Evolutionary conservation across 2,113 vertebrate genomes (phyloP).

Genomic region (Nothoprocta pentlandii): DNA sequence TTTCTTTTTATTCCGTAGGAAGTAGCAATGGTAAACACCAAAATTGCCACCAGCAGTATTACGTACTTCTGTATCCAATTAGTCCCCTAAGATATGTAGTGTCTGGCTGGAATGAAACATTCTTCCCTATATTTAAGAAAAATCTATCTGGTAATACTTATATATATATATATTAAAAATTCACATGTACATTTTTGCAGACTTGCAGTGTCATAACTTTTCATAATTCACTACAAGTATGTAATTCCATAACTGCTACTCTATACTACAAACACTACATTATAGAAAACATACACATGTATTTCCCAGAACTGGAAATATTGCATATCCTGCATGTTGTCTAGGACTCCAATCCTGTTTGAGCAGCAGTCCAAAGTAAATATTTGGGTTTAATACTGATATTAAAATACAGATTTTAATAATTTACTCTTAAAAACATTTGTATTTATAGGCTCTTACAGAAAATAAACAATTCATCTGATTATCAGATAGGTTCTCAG

Average conservation of each 20-base stretch:
- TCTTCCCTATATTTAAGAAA: neutral
- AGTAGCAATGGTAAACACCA: neutral
- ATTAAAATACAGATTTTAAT: constrained; percentile 69
- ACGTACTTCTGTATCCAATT: accelerated
- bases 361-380: constrained; percentile 61
- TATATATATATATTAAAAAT: neutral
- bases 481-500: constrained; percentile 72
- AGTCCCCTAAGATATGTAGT: neutral
- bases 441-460: constrained; percentile 48
- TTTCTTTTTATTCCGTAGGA: neutral
- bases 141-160: neutral
- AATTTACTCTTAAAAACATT: constrained; percentile 66
- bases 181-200: neutral
- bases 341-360: constrained; percentile 5
- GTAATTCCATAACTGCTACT: neutral
- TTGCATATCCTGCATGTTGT: neutral
- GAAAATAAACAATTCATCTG: constrained; percentile 48
- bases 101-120: neutral
- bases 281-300: neutral
- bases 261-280: neutral
- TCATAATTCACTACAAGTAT: constrained; percentile 25
- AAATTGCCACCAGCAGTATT: neutral
- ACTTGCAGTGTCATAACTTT: constrained; percentile 31
- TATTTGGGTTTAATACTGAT: constrained; percentile 29
- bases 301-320: neutral